Percentiles rank a stretch among this genome's conserved stretches.
phyloP scores from a whole-genome alignment of 1,140 invertebrate genomes.

The Drosophila ambigua region DNA sequence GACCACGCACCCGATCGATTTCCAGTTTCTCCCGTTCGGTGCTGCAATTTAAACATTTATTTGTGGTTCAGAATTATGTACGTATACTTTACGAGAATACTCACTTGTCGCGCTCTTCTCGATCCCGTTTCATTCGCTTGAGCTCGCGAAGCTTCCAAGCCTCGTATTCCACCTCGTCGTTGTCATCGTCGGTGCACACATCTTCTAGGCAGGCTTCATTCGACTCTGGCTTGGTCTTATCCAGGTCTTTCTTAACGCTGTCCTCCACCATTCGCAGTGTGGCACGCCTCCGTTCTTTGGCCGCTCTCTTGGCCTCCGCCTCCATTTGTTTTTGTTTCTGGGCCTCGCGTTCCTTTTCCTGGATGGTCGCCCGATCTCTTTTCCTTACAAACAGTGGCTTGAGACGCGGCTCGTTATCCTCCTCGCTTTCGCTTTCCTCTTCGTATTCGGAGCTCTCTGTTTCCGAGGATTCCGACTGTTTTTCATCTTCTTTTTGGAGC shows the following conservation, averaged over 20 bases:
- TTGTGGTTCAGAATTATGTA: not conserved
- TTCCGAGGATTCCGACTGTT: conserved; percentile 91
- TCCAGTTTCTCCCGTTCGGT: conserved; percentile 94
- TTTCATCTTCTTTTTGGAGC: conserved; percentile 87
- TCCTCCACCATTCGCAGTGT: conserved; percentile 96
- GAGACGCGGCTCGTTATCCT: conserved; percentile 90
- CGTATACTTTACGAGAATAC: conserved; percentile 66
- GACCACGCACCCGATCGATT: conserved; percentile 94
- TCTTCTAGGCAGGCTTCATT: conserved; percentile 91
- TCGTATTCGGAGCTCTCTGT: conserved; percentile 89
- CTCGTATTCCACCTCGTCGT: conserved; percentile 99
- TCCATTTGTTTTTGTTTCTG: conserved; percentile 93
- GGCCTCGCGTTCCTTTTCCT: conserved; percentile 96
- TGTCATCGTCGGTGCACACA: conserved; percentile 98
- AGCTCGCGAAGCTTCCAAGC: conserved; percentile 98
- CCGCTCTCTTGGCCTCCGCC: conserved; percentile 89
- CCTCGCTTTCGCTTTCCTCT: conserved; percentile 88
- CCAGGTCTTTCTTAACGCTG: conserved; percentile 91
- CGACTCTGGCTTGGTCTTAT: conserved; percentile 85
- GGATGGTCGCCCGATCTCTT: conserved; percentile 96
- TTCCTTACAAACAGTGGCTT: conserved; percentile 99
- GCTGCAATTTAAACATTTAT: conserved; percentile 78
- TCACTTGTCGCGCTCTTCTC: conserved; percentile 96
- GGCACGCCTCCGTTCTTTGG: conserved; percentile 92
- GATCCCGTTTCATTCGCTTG: conserved; percentile 97